Evolutionary conservation across 2,888 invertebrate genomes (phyloP).

Genomic region (Geotrupes spiniger): DNA sequence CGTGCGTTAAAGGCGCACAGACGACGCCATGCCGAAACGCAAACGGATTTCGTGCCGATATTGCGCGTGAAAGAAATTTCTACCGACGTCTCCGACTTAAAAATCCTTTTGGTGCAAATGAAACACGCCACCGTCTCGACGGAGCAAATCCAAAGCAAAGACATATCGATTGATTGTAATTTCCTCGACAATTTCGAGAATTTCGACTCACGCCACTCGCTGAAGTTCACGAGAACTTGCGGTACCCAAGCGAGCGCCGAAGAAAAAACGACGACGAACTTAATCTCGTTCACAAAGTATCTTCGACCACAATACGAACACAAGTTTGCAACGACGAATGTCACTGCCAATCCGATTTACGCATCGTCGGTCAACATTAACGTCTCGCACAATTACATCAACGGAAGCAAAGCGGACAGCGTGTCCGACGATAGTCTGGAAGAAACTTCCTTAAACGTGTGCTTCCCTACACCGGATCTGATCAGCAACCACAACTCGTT

Average conservation of each 20-base stretch:
- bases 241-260: constrained; percentile 24
- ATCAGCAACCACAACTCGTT: constrained; percentile 58
- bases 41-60: constrained; percentile 54
- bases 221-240: constrained; percentile 24
- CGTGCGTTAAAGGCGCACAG: constrained; percentile 55
- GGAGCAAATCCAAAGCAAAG: constrained; percentile 49
- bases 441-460: constrained; percentile 36
- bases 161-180: constrained; percentile 53
- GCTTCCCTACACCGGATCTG: constrained; percentile 56
- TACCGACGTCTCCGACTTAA: constrained; percentile 57
- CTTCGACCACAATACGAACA: constrained; percentile 34
- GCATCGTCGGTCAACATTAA: constrained; percentile 59
- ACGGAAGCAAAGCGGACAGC: constrained; percentile 32
- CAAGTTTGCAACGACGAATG: constrained; percentile 30
- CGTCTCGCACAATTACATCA: constrained; percentile 56
- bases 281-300: constrained; percentile 47
- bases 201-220: constrained; percentile 13
- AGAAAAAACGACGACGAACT: constrained; percentile 38
- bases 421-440: constrained; percentile 56
- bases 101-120: constrained; percentile 47
- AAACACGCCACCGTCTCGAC: constrained; percentile 47
- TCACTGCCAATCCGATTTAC: constrained; percentile 44
- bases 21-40: constrained; percentile 57
- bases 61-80: constrained; percentile 59
- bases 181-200: constrained; percentile 24